A percentile compares a stretch with the other conserved stretches of the same genome.
phyloP scores from a whole-genome alignment of 2,888 invertebrate species.

The Apotomis capreana region DNA sequence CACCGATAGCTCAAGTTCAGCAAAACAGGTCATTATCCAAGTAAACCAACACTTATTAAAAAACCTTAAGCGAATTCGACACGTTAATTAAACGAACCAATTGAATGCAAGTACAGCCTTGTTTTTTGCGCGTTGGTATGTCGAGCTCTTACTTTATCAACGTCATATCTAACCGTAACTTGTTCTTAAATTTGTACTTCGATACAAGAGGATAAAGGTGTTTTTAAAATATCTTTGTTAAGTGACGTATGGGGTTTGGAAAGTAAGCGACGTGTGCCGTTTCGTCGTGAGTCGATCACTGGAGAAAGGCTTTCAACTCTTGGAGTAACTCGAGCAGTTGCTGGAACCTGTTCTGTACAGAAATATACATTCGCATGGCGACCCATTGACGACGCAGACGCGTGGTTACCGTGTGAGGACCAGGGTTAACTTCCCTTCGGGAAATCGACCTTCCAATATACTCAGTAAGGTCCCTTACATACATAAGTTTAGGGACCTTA shows the following conservation, averaged over 20 bases:
- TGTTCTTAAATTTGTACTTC: not conserved
- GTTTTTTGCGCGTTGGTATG: conserved; percentile 34
- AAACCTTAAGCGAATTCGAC: conserved; percentile 25
- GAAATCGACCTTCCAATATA: too few relatives aligned
- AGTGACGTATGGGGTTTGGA: not conserved
- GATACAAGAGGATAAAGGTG: not conserved
- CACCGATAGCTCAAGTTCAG: too few relatives aligned
- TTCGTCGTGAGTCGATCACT: conserved; percentile 27
- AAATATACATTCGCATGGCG: conserved; percentile 2
- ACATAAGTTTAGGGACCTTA: too few relatives aligned
- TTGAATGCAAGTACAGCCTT: conserved; percentile 27
- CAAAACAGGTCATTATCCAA: not conserved
- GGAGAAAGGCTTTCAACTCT: conserved; percentile 36
- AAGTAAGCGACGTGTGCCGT: conserved; percentile 2
- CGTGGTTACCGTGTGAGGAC: not conserved
- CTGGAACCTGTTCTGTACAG: conserved; percentile 18
- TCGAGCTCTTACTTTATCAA: conserved; percentile 1
- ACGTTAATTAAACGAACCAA: conserved; percentile 30
- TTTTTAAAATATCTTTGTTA: not conserved
- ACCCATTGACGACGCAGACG: not conserved
- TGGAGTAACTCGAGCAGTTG: conserved; percentile 20
- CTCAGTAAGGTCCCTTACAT: too few relatives aligned
- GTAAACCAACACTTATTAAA: conserved; percentile 15
- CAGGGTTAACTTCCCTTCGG: not conserved
- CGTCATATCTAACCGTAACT: not conserved